phyloP scores from a whole-genome alignment of 2,113 vertebrate species.

The Alligator sinensis region DNA sequence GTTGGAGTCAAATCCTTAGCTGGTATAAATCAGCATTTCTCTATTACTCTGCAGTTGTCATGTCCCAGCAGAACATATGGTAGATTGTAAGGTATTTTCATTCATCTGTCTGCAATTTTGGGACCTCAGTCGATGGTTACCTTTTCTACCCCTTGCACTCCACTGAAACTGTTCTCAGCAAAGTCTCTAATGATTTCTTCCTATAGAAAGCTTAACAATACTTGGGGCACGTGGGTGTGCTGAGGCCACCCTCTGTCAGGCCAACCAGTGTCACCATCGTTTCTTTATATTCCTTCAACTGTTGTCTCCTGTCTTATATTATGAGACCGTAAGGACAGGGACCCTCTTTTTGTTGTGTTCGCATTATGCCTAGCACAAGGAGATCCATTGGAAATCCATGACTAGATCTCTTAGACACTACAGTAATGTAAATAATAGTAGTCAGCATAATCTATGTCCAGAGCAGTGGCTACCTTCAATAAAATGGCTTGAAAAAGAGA shows the following conservation, averaged over 20 bases:
- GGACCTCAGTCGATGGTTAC: too few species aligned
- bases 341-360: background rate
- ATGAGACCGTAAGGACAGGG: background rate
- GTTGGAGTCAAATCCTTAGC: background rate
- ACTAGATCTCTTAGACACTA: background rate
- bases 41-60: background rate
- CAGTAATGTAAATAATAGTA: conserved; percentile 13
- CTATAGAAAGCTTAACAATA: background rate
- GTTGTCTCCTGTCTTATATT: background rate
- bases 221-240: background rate
- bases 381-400: background rate
- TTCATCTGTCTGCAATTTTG: too few species aligned
- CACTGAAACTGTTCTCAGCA: conserved; percentile 24
- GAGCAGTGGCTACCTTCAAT: conserved; percentile 25
- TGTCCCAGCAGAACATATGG: too few species aligned
- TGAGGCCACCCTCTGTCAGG: background rate
- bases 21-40: background rate
- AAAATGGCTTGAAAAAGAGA: conserved; percentile 36
- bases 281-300: background rate
- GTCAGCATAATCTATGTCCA: conserved; percentile 37
- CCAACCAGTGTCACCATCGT: background rate
- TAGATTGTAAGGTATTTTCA: background rate
- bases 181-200: conserved; percentile 6
- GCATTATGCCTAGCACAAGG: background rate
- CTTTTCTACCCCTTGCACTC: background rate